Evolutionary conservation across 37 sponge, comb jelly and placozoan species (phyloP), one percentile per base, ranked within the genome.

Genomic region (Geodia barretti): DNA sequence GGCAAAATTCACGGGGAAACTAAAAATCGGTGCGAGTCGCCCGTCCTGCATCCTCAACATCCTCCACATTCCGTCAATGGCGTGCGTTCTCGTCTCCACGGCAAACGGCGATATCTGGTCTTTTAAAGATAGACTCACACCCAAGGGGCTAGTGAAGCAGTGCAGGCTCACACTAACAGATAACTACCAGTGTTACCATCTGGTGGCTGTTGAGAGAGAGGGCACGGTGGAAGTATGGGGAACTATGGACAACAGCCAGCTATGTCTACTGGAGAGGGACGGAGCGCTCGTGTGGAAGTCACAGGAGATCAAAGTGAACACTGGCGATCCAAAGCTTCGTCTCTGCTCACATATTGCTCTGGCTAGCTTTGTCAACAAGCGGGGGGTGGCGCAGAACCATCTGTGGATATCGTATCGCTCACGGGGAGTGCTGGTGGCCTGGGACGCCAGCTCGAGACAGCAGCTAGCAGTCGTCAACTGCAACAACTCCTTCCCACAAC

Each of bases 151-250:
- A 3, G 67, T 31, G 21, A 39, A 82, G 0, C 66, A 75, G 54
- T 64, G 78, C 30, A 26, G 62, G 61, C 64, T 90, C 23, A 38
- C 47, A 0, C 42, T 80, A 1, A 17, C 60, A 20, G 92, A 80
- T 23, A 4, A 58, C 4, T 64, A 40, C 24, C 81, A 83, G 8
- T 74, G 77, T 7, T 86, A 80, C 37, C 84, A 83, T 2, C 58
- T 92, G 24, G 75, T 75, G 17, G 84, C 85, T 64, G 91, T 91
- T 8, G 62, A 39, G 36, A 40, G 33, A 32, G 75, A 80, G 35
- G 89, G 83, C 20, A 24, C 37, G 5, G 54, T 87, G 4, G 83
- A 92, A 41, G 84, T 92, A 11, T 92, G 92, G 92, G 92, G 92
- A 2, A 83, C 92, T 0, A 78, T 83, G 78, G 84, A 82, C n/a